Evolutionary conservation across 2,113 vertebrate genomes (phyloP), one percentile per base, ranked within the genome.

Genomic region (Equus przewalskii): DNA sequence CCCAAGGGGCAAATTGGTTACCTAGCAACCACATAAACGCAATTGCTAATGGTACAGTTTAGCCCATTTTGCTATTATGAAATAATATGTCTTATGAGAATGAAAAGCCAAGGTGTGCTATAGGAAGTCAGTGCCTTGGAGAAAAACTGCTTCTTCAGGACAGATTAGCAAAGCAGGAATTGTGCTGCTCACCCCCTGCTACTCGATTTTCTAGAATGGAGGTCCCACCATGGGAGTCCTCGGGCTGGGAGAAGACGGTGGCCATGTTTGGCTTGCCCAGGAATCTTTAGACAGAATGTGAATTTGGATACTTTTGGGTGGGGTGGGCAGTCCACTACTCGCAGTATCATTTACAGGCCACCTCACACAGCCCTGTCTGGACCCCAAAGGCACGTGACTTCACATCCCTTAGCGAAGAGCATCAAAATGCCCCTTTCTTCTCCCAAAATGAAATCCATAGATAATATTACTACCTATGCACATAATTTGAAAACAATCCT

Each of bases 61-160:
- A 87, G 97, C 79, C 90, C 92, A 92, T 96, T 97, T 96, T 94
- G 90, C 76, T 87, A 44, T 90, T 95, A 97, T 97, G 96, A 97
- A 97, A 95, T 95, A 95, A 96, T 93, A 56, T 11, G 26, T 90
- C 94, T 96, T 96, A 54, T 4, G 62, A 95, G 96, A 92, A 94
- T 85, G 95, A 88, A 88, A 90, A 95, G 80, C 80, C 14, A 3
- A 28, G 75, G 64, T 72, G 54, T 44, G 36, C 80, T 89, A 3
- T 7, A 4, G 18, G 60, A 87, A 65, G 76, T 85, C 33, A 73
- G 56, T 83, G 36, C 94, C 79, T 21, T 7, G 30, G 22, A 92
- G 84, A 85, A 91, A 70, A 81, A 56, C 3, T 15, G 46, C 91
- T 83, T 79, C 83, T 80, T 90, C 10, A 7, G 76, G 49, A 69